These are phyloP conservation scores for Rhingia rostrata DNA, from an alignment of 2,888 invertebrate species.

Conservation along the genomic window DNA sequence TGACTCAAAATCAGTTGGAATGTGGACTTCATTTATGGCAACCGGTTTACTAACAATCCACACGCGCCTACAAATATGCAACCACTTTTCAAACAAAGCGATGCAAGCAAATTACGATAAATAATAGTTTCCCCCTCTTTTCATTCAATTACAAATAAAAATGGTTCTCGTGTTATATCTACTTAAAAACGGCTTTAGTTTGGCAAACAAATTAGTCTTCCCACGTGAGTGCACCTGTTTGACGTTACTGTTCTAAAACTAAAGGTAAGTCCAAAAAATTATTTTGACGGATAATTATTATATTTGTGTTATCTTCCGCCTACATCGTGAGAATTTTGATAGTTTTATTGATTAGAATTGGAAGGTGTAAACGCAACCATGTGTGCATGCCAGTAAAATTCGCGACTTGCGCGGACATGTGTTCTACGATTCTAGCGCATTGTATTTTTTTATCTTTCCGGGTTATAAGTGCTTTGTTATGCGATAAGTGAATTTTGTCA, in stretches of 20 bases:
- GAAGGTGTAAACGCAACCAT: conserved; percentile 8
- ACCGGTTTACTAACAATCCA: too few relatives aligned
- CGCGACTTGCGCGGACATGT: conserved; percentile 1
- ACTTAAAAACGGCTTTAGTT: too few relatives aligned
- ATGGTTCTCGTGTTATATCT: too few relatives aligned
- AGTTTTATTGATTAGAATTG: neutral
- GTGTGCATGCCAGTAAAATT: neutral
- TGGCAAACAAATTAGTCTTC: neutral
- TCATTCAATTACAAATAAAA: too few relatives aligned
- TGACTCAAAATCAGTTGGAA: too few relatives aligned
- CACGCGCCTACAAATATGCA: too few relatives aligned
- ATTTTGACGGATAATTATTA: neutral
- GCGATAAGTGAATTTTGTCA: neutral
- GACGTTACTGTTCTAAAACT: neutral
- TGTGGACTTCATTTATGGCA: too few relatives aligned
- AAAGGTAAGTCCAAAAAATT: conserved; percentile 5
- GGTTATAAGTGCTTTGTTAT: neutral
- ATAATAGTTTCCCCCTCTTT: too few relatives aligned
- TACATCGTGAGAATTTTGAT: neutral
- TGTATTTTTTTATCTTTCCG: conserved; percentile 6
- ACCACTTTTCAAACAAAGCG: too few relatives aligned
- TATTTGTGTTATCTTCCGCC: too few relatives aligned
- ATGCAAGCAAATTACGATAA: too few relatives aligned
- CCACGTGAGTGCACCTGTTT: conserved; percentile 1
- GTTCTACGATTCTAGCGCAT: neutral